Evolutionary conservation across 2,797 vertebrate genomes (phyloP), one percentile per base, ranked within the genome.

Genomic region (Falco columbarius): DNA sequence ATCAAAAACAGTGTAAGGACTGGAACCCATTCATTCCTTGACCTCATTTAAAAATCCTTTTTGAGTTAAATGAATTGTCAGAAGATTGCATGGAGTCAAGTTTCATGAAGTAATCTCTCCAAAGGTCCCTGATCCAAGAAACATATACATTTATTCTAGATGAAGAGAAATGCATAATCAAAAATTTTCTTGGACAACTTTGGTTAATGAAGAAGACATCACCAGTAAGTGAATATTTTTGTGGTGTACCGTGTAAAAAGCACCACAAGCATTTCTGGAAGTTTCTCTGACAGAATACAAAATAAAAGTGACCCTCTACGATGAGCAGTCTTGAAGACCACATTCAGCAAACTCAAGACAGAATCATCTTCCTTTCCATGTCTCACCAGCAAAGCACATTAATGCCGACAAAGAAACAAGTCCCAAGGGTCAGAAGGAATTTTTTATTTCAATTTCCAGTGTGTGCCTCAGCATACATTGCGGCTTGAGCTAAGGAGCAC

Each of bases 261-360:
- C 61, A 89, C 22, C 52, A 81, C 19, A 55, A 73, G 32, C 27
- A 34, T 71, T 89, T 89, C 71, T 58, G 20, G 27, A 79, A 54
- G 40, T 44, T 74, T 51, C 52, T 61, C 56, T n/a, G 67, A 67
- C 46, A 47, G 66, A 92, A 52, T 63, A 63, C 10, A n/a, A 72
- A 55, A 52, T 19, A 42, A 8, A 73, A 88, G 26, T 4, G 26
- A 70, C 0, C 0, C 47, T 52, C 66, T 44, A 22, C 7, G 18
- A 66, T 0, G 23, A 89, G 49, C 27, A 42, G 46, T 38, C 81
- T 80, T 81, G 68, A 94, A 91, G 58, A 81, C 62, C 59, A 56
- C 12, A 82, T 40, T 68, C 77, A 65, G 40, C 23, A 14, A 77
- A 87, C 36, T 65, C 0, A 0, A 0, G 70, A n/a, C 62, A 81